Base-by-base conservation (phyloP, 2,888 invertebrate species). In the Saturnia pavonia region DNA sequence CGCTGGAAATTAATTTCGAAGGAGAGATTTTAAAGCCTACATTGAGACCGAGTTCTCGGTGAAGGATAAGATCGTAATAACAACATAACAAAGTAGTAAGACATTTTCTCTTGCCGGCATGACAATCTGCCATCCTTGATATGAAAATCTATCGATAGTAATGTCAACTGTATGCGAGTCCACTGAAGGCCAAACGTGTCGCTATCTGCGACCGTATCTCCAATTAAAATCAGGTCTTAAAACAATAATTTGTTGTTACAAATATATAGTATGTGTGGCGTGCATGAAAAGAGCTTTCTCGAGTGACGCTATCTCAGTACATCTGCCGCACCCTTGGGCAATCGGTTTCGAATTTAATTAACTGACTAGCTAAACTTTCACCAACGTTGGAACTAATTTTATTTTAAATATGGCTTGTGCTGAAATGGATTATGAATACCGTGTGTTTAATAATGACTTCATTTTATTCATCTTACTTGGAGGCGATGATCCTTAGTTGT, bases 401-500 rank as follows among this genome's bases (percentile, higher is more conserved):
- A 34, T 34, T 34, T 34, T 4, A 34, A 34, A 34, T 34, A 34
- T 6, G 34, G 34, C 3, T n/a, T n/a, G n/a, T n/a, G n/a, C n/a
- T n/a, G n/a, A n/a, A n/a, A n/a, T n/a, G 6, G 34, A 34, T 4
- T 34, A 34, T 4, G 34, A 34, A 34, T 34, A 34, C 34, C 34
- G 6, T 34, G 34, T 34, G 34, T 34, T 34, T 34, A 34, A 34
- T 4, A 34, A 34, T 60, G 16, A 14, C 27, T 60, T 6, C 19
- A 60, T 60, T 3, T 60, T 3, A 25, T 60, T 0, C 11, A 27
- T 60, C 72, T 75, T 94, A 97, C 97, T 97, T 97, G 85, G 96
- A 95, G 80, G 97, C 97, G 85, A 97, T 96, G 80, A 97, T 96
- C 89, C 96, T 96, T 77, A 97, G 95, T 91, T 97, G 97, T 90